These are phyloP conservation scores for Tryphoninae sp. DNA, from an alignment of 2,888 invertebrate species.

Conservation along the genomic window DNA sequence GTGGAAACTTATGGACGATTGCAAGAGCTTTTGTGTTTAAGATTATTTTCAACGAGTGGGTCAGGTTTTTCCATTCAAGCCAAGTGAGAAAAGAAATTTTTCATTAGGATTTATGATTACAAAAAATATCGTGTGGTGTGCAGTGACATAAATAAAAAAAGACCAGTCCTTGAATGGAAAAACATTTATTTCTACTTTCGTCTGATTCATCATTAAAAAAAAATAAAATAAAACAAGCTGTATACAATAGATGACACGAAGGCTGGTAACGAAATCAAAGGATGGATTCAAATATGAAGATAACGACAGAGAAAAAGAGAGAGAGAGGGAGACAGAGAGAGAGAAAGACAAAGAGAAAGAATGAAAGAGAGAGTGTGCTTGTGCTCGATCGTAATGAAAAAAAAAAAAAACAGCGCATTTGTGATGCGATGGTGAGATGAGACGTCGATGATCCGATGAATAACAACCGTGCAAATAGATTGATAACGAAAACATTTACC, in stretches of 20 bases:
- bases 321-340: constrained; percentile 43
- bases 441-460: constrained; percentile 53
- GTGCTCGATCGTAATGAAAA: constrained; percentile 32
- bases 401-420: constrained; percentile 27
- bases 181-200: constrained; percentile 80
- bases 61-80: constrained; percentile 80
- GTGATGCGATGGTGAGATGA: constrained; percentile 50
- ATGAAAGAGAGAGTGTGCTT: constrained; percentile 24
- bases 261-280: constrained; percentile 61
- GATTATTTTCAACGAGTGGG: constrained; percentile 28
- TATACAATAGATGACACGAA: constrained; percentile 69
- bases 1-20: constrained; percentile 39
- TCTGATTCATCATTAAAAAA: constrained; percentile 70
- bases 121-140: constrained; percentile 75
- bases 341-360: constrained; percentile 7
- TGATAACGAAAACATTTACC: constrained; percentile 36
- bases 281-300: constrained; percentile 34
- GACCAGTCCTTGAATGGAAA: constrained; percentile 81
- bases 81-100: constrained; percentile 78
- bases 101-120: constrained; percentile 69
- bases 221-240: constrained; percentile 61
- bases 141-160: constrained; percentile 79
- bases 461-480: constrained; percentile 52
- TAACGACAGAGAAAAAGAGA: constrained; percentile 37
- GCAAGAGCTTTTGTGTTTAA: constrained; percentile 39